phyloP scores from a whole-genome alignment of 2,113 vertebrate species.

The Lota lota region DNA sequence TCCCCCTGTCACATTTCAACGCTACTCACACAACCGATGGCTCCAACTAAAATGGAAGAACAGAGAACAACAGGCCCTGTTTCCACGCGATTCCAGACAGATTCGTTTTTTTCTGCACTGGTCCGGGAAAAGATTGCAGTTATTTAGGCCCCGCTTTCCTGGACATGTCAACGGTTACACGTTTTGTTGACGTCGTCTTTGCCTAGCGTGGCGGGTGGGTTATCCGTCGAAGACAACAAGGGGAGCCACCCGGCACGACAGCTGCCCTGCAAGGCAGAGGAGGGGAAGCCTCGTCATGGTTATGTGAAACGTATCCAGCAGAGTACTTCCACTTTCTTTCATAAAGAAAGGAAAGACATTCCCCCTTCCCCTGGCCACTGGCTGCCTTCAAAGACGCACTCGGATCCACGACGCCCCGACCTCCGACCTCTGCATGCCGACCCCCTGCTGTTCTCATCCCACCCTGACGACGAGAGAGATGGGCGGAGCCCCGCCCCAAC shows the following conservation, averaged over 20 bases:
- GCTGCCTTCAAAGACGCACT: slow-evolving; percentile 59
- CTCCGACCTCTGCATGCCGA: slow-evolving; percentile 50
- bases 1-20: not conserved
- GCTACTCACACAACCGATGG: not conserved
- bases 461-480: slow-evolving; percentile 52
- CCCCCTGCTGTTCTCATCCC: slow-evolving; percentile 53
- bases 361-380: slow-evolving; percentile 47
- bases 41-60: too few relatives aligned
- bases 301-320: slow-evolving; percentile 50
- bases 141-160: slow-evolving; percentile 38
- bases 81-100: too few relatives aligned
- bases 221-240: slow-evolving; percentile 44
- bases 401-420: slow-evolving; percentile 4
- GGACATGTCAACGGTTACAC: slow-evolving; percentile 51
- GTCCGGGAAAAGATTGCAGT: slow-evolving; percentile 14
- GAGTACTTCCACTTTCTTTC: slow-evolving; percentile 58
- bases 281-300: slow-evolving; percentile 56
- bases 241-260: slow-evolving; percentile 19
- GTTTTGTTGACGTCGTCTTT: slow-evolving; percentile 57
- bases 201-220: slow-evolving; percentile 28
- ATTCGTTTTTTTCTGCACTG: not conserved
- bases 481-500: slow-evolving; percentile 46
- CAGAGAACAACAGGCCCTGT: too few relatives aligned
- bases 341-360: slow-evolving; percentile 21
- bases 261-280: slow-evolving; percentile 26